A percentile compares a stretch with the other conserved stretches of the same genome.
These are phyloP conservation scores for Hydra vulgaris DNA, from an alignment of 30 jellyfish, hydroid and myxozoan species.

Conservation along the genomic window DNA sequence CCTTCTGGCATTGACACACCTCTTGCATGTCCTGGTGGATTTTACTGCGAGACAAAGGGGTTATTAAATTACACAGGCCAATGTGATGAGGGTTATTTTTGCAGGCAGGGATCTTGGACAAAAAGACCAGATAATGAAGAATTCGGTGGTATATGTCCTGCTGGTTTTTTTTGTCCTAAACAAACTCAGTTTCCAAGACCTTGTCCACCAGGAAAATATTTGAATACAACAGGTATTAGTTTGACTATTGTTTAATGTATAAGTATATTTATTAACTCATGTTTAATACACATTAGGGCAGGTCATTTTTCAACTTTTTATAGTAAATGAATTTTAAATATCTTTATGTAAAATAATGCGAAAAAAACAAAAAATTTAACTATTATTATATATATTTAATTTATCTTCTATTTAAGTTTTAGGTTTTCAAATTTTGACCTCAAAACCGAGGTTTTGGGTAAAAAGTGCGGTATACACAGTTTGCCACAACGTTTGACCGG, in stretches of 20 bases:
- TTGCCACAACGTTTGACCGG: too few relatives aligned
- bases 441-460: too few relatives aligned
- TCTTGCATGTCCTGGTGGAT: slow-evolving; percentile 75
- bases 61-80: slow-evolving; percentile 47
- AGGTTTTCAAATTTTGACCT: too few relatives aligned
- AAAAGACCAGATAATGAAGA: slow-evolving; percentile 59
- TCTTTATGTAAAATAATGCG: neutral
- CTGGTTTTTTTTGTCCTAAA: slow-evolving; percentile 65
- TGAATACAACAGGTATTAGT: slow-evolving; percentile 60
- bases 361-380: too few relatives aligned
- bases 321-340: too few relatives aligned
- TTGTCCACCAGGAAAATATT: slow-evolving; percentile 80
- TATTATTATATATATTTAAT: too few relatives aligned
- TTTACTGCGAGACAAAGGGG: slow-evolving; percentile 65
- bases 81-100: slow-evolving; percentile 57
- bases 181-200: slow-evolving; percentile 54
- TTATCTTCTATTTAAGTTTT: too few relatives aligned
- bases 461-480: too few relatives aligned
- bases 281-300: too few relatives aligned
- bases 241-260: neutral
- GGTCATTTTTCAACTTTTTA: too few relatives aligned
- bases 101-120: slow-evolving; percentile 66
- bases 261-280: neutral
- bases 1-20: slow-evolving; percentile 79
- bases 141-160: slow-evolving; percentile 78